These are phyloP conservation scores for Drosophila histrio DNA, from an alignment of 2,888 invertebrate species.

Conservation along the genomic window DNA sequence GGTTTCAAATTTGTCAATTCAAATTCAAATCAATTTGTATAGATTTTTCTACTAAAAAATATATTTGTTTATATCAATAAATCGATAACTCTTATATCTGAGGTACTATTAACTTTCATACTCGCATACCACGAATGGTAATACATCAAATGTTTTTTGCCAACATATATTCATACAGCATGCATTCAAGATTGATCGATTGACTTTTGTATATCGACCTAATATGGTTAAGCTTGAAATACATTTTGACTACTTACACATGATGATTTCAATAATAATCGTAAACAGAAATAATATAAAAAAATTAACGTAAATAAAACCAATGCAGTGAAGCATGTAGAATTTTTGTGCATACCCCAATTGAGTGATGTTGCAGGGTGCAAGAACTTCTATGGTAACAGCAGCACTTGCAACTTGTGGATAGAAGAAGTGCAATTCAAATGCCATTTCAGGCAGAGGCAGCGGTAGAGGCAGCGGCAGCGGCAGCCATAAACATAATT, in stretches of 20 bases:
- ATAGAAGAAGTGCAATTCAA: conserved; percentile 73
- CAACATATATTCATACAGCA: too few relatives aligned
- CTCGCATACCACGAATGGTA: too few relatives aligned
- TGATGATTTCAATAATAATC: background rate
- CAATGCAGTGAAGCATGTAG: background rate
- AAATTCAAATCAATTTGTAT: too few relatives aligned
- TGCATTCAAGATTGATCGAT: too few relatives aligned
- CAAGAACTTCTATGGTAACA: conserved; percentile 25
- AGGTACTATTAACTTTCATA: too few relatives aligned
- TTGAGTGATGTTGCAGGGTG: background rate
- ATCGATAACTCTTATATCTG: too few relatives aligned
- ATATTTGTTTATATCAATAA: too few relatives aligned
- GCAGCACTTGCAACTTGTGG: conserved; percentile 69
- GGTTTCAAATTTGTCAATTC: too few relatives aligned
- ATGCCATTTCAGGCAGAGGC: conserved; percentile 44
- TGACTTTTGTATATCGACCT: background rate
- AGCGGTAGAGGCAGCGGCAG: conserved; percentile 3
- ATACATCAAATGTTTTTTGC: too few relatives aligned
- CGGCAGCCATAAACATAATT: conserved; percentile 73
- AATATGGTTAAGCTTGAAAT: too few relatives aligned
- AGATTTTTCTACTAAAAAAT: too few relatives aligned
- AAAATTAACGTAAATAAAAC: background rate
- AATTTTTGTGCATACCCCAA: background rate
- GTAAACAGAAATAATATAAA: background rate
- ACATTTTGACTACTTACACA: background rate